Base-by-base conservation (phyloP, 2,113 vertebrate genomes). In the Phasianus colchicus region DNA sequence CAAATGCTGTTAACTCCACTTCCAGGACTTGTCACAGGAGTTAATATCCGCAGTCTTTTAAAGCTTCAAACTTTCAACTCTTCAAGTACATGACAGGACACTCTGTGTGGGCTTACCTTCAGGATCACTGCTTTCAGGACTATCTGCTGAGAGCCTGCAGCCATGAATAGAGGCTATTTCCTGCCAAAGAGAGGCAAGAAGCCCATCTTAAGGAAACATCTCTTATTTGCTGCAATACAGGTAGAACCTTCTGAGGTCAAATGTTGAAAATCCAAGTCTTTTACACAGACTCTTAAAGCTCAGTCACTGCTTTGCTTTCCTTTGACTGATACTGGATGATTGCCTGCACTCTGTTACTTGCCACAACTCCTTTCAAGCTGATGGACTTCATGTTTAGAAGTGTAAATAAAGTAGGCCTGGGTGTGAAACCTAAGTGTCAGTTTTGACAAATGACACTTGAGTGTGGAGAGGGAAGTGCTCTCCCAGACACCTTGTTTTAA, bases 341-440 rank as follows among this genome's bases (percentile, higher is more conserved):
- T 10, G 2, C 43, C 83, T 42, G 40, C 63, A 84, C 77, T 61
- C 43, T 57, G 63, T 76, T 89, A 57, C 81, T 86, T 43, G 48
- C n/a, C 72, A 29, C n/a, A 69, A 48, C 48, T 78, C 83, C 90
- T 86, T 94, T 93, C 70, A 95, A 90, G 65, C 57, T 86, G 86
- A 93, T 11, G 57, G 61, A 36, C 65, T 92, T 90, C 57, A 34
- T 81, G 90, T 83, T 77, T 52, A 71, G 20, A 93, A 77, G 79
- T 61, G 76, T 58, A 92, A 95, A 89, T 75, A 78, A 92, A 88
- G 52, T 45, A 84, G 93, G 88, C 48, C 8, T 15, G 58, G 65
- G 88, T 93, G 95, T 85, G 94, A 97, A 96, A 96, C n/a, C 60
- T 72, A 91, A 95, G 77, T 84, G 89, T 76, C 92, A 70, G 83